Percentiles rank a stretch among this genome's conserved stretches.
Evolutionary conservation across 2,113 vertebrate genomes (phyloP).

Genomic region (Myanophis thanlyinensis): DNA sequence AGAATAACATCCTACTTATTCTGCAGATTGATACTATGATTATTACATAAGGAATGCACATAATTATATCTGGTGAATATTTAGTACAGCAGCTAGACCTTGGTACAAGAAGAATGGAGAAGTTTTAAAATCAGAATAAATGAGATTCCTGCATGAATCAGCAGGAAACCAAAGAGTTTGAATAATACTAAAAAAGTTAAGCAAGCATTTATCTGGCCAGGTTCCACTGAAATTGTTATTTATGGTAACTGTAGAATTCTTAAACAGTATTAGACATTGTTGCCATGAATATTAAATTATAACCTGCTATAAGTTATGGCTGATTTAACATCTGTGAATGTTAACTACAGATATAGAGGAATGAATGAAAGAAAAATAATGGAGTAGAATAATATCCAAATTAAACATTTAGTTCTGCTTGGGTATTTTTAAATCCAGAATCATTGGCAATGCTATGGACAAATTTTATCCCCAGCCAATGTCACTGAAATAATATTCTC

Average conservation of each 20-base stretch:
- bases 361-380: background rate
- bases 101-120: background rate
- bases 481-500: background rate
- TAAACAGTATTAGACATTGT: slow-evolving; percentile 10
- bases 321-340: slow-evolving; percentile 9
- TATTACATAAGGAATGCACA: background rate
- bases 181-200: background rate
- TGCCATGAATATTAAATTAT: slow-evolving; percentile 1
- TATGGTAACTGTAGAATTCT: background rate
- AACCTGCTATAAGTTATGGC: background rate
- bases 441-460: background rate
- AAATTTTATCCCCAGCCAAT: background rate
- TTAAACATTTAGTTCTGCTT: background rate
- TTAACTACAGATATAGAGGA: slow-evolving; percentile 7
- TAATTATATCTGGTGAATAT: background rate
- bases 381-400: background rate
- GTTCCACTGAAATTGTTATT: slow-evolving; percentile 3
- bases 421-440: background rate
- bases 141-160: slow-evolving; percentile 1
- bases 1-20: background rate
- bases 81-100: background rate
- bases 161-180: background rate
- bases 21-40: background rate
- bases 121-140: background rate
- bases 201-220: slow-evolving; percentile 9